Evolutionary conservation across 2,888 invertebrate species (phyloP).

Genomic region (Eilema depressum): DNA sequence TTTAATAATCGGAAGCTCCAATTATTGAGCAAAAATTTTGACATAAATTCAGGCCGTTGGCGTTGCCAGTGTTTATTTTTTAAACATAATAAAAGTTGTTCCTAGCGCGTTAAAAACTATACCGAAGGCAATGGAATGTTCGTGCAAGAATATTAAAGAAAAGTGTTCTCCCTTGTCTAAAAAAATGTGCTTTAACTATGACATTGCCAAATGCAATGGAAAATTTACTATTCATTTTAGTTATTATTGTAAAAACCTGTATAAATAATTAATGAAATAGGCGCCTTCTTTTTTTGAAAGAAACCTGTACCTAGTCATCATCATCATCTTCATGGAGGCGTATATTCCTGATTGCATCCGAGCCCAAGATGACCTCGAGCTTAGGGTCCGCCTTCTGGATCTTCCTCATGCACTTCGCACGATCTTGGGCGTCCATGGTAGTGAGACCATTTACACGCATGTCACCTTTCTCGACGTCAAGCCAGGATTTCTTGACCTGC

Average conservation of each 20-base stretch:
- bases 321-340: too few relatives aligned
- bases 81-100: background rate
- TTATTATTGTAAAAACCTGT: background rate
- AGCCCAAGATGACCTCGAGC: too few relatives aligned
- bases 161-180: background rate
- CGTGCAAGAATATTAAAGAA: background rate
- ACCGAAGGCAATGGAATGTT: conserved; percentile 9
- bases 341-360: too few relatives aligned
- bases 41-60: conserved; percentile 37
- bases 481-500: too few relatives aligned
- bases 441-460: too few relatives aligned
- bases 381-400: too few relatives aligned
- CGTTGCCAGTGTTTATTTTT: conserved; percentile 28
- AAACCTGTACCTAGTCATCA: too few relatives aligned
- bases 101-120: background rate
- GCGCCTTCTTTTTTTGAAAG: too few relatives aligned
- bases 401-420: too few relatives aligned
- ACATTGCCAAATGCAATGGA: background rate
- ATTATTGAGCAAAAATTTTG: conserved; percentile 74
- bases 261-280: too few relatives aligned
- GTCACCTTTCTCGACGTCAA: too few relatives aligned
- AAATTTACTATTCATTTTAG: background rate
- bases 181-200: conserved; percentile 3
- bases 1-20: conserved; percentile 71
- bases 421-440: too few relatives aligned